Evolutionary conservation across 2,888 invertebrate genomes (phyloP), one percentile per base, ranked within the genome.

Genomic region (Serrognathus titanus): DNA sequence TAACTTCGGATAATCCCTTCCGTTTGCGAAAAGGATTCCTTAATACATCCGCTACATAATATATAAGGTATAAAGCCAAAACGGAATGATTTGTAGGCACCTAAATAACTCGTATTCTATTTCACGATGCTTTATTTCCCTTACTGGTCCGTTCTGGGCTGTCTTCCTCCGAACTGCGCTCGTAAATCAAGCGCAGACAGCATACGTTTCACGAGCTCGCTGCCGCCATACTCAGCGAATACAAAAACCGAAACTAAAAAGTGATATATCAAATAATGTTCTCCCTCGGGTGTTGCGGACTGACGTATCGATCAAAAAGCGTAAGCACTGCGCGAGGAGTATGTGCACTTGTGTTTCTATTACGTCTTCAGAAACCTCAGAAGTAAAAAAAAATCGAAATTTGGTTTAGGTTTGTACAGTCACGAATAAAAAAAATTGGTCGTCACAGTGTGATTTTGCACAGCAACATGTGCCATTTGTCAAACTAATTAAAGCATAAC

Each of bases 41-140:
- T 51, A 39, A 13, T 38, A 51, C 12, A 36, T 24, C 36, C 35
- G 48, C 36, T 46, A 45, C 20, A 37, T 13, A 46, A 20, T 13
- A 38, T 36, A 38, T 20, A 46, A 36, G 24, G 46, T 53, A 53
- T 46, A 48, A 38, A 55, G 45, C 35, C 41, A 55, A 12, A 50
- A 31, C 38, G 36, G 63, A 62, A 66, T 76, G 77, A 77, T 77
- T 77, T 77, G 77, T 76, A 71, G 73, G 66, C 71, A 70, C 70
- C 72, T 73, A 74, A 76, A 74, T 74, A 75, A 75, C 73, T 75
- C 72, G 73, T 76, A 75, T 76, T 77, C 77, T 76, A 77, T 76
- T 76, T 75, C 68, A 69, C 69, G 69, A 71, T 74, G 70, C 72
- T 75, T 75, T 75, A 74, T 75, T 74, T 75, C 72, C 72, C 71